Base-by-base conservation (phyloP, 2,113 vertebrate genomes). In the Strix uralensis region DNA sequence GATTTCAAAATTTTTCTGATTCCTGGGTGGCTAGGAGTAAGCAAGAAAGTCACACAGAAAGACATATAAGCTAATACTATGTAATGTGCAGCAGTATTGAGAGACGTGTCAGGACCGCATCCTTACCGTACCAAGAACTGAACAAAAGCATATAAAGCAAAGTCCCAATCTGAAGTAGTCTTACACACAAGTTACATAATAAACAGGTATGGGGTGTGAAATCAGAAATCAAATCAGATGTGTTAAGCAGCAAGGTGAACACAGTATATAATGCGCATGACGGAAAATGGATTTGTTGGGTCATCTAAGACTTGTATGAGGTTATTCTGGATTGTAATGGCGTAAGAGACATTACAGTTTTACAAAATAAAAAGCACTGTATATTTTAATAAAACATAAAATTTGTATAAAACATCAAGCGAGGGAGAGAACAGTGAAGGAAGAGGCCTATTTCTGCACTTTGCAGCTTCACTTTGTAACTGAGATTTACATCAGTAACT, bases 311-410 rank as follows among this genome's bases (percentile, higher is more conserved):
- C 7, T 75, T 62, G 16, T 12, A 29, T 19, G 27, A 58, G 15
- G 55, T 87, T 80, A 23, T 80, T 66, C 36, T 52, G 34, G 66
- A 49, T 80, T 88, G 17, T 46, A 91, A 61, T 42, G 46, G 40
- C 22, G 27, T 44, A 72, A 42, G 34, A 57, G 38, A 71, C 16
- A 20, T 46, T 47, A n/a, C 49, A 83, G 62, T 42, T 90, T 71
- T 73, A 78, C 30, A 71, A 88, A 44, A 59, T 52, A 59, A 86
- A 30, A 47, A 67, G 17, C 38, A 55, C 14, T 66, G 58, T 77
- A 15, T 93, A 63, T 96, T 90, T 90, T 83, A 94, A 88, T 81
- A 81, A 88, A 92, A 83, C 49, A 69, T 46, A 38, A 59, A n/a
- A 17, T 36, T 72, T 70, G 44, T 65, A 16, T 49, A 77, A 1